Evolutionary conservation across 2,797 vertebrate genomes (phyloP).

Genomic region (Morelia viridis): DNA sequence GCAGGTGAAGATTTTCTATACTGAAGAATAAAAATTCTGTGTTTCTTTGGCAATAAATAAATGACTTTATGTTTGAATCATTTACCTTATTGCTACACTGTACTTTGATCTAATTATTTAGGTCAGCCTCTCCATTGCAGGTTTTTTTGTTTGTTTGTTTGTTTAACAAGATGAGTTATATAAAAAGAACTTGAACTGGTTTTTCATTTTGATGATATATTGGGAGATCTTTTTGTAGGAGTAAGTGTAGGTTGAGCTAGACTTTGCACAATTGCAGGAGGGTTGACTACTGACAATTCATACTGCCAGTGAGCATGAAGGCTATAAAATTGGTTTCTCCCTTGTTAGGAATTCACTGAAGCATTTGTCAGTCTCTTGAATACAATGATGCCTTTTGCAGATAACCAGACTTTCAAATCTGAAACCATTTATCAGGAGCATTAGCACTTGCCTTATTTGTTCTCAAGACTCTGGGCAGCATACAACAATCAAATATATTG

Average conservation of each 20-base stretch:
- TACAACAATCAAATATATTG: too few relatives aligned
- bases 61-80: not conserved
- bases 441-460: not conserved
- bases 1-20: not conserved
- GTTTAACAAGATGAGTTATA: not conserved
- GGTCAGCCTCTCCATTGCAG: fast-evolving
- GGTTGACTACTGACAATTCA: too few relatives aligned
- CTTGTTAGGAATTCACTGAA: not conserved
- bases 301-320: not conserved
- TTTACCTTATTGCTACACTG: not conserved
- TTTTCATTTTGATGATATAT: not conserved
- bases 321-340: slow-evolving; percentile 21
- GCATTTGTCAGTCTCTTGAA: not conserved
- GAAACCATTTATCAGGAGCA: not conserved
- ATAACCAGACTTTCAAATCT: not conserved
- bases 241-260: slow-evolving; percentile 5
- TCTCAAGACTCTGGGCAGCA: not conserved
- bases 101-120: not conserved
- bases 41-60: not conserved
- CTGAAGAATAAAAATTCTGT: not conserved
- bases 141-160: not conserved
- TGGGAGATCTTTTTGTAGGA: not conserved
- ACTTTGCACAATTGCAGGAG: not conserved
- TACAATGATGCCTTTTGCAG: not conserved
- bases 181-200: not conserved